phyloP scores from a whole-genome alignment of 2,888 invertebrate genomes.

The Napeogenes inachia region DNA sequence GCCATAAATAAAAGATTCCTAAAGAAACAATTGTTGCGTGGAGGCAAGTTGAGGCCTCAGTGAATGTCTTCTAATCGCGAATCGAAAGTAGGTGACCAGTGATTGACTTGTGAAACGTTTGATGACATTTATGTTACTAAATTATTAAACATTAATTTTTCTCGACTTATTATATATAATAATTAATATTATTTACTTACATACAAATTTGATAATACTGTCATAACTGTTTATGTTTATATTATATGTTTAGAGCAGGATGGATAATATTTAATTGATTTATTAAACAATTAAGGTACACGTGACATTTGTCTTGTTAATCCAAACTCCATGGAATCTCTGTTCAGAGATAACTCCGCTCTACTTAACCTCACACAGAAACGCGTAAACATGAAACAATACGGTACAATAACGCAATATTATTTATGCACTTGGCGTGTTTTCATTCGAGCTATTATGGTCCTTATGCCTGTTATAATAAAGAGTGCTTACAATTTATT shows the following conservation, averaged over 20 bases:
- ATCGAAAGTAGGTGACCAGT: slow-evolving; percentile 76
- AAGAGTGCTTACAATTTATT: slow-evolving; percentile 33
- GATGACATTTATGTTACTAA: slow-evolving; percentile 73
- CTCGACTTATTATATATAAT: too few species aligned
- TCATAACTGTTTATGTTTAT: too few species aligned
- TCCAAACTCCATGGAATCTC: slow-evolving; percentile 67
- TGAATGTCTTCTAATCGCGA: slow-evolving; percentile 72
- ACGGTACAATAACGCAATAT: slow-evolving; percentile 71
- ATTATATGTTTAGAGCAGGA: too few species aligned
- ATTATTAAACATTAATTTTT: background rate
- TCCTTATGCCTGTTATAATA: slow-evolving; percentile 40
- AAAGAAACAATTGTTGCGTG: slow-evolving; percentile 78
- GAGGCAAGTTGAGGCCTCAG: slow-evolving; percentile 72
- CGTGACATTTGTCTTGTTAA: slow-evolving; percentile 45
- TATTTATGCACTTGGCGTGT: slow-evolving; percentile 45
- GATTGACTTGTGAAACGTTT: slow-evolving; percentile 77
- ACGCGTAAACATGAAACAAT: slow-evolving; percentile 76
- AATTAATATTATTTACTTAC: too few species aligned
- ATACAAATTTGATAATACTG: too few species aligned
- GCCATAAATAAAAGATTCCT: slow-evolving; percentile 78
- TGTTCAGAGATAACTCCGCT: slow-evolving; percentile 76
- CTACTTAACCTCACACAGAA: slow-evolving; percentile 77
- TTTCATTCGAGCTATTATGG: slow-evolving; percentile 29
- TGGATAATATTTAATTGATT: background rate
- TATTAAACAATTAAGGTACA: background rate